Evolutionary conservation across 1,140 invertebrate species (phyloP).

Genomic region (Drosophila neocordata): DNA sequence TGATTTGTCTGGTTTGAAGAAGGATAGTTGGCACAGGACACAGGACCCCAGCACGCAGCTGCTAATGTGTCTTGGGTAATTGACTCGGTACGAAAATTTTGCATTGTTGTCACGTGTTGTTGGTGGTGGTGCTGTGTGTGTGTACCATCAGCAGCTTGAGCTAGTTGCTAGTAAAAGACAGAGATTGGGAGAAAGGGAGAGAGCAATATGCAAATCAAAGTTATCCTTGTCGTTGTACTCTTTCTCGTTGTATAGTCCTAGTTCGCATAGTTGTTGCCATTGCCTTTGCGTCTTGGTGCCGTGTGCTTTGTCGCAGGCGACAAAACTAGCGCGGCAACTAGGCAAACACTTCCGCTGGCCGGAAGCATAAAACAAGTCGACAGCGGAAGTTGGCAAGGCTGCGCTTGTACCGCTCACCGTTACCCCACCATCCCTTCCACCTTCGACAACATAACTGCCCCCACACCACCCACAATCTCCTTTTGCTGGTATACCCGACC

Average conservation of each 20-base stretch:
- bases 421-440: not conserved
- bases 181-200: slow-evolving; percentile 4
- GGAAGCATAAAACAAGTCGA: slow-evolving; percentile 81
- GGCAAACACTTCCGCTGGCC: slow-evolving; percentile 79
- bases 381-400: slow-evolving; percentile 72
- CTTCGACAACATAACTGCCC: no score
- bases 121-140: slow-evolving; percentile 5
- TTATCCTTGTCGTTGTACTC: slow-evolving; percentile 42
- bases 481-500: not conserved
- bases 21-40: slow-evolving; percentile 12
- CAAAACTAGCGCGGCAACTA: slow-evolving; percentile 80
- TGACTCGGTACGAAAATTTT: slow-evolving; percentile 68
- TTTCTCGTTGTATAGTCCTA: no score
- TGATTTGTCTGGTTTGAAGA: slow-evolving; percentile 53
- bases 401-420: slow-evolving; percentile 6
- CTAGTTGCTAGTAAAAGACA: not conserved
- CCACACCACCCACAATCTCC: not conserved
- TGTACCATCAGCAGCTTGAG: slow-evolving; percentile 6
- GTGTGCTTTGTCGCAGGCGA: slow-evolving; percentile 49
- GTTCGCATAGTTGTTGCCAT: slow-evolving; percentile 20
- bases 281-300: slow-evolving; percentile 4
- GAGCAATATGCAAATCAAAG: slow-evolving; percentile 74
- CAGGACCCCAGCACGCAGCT: slow-evolving; percentile 47
- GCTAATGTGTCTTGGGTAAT: slow-evolving; percentile 79
- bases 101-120: slow-evolving; percentile 73